Evolutionary conservation across 2,113 vertebrate genomes (phyloP).

Genomic region (Solea senegalensis): DNA sequence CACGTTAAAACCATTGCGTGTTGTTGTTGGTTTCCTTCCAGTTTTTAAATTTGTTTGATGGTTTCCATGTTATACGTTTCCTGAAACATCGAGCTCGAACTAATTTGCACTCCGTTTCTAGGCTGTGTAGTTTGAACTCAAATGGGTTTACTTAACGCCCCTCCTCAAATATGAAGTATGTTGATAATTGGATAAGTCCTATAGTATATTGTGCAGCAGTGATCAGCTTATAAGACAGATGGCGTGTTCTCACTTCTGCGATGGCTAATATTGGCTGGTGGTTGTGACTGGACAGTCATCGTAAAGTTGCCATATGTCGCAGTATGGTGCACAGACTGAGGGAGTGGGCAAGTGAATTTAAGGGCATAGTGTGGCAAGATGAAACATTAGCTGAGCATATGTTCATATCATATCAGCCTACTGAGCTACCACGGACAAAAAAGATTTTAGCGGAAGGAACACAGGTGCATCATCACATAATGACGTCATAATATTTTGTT

Average conservation of each 20-base stretch:
- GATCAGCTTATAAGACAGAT: slow-evolving; percentile 69
- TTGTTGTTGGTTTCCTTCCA: no score
- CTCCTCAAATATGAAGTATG: no score
- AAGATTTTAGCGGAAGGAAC: slow-evolving; percentile 9
- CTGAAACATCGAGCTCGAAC: no score
- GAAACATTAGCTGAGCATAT: slow-evolving; percentile 63
- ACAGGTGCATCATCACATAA: not conserved
- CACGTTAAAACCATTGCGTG: no score
- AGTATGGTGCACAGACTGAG: slow-evolving; percentile 72
- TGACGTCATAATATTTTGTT: no score
- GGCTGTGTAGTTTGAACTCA: no score
- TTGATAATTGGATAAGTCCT: slow-evolving; percentile 11
- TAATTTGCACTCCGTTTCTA: no score
- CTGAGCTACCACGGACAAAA: slow-evolving; percentile 16
- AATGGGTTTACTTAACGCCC: no score
- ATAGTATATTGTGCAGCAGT: slow-evolving; percentile 41
- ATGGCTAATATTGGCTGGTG: slow-evolving; percentile 65
- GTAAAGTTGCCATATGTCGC: slow-evolving; percentile 75
- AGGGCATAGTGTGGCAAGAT: slow-evolving; percentile 54
- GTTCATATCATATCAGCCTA: slow-evolving; percentile 48
- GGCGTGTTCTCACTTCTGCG: slow-evolving; percentile 68
- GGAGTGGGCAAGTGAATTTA: slow-evolving; percentile 56
- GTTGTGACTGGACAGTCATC: slow-evolving; percentile 67
- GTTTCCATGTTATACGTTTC: slow-evolving; percentile 2
- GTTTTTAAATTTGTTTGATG: not conserved